Evolutionary conservation across 2,888 invertebrate species (phyloP).

Genomic region (Tanytarsus gracilentus): DNA sequence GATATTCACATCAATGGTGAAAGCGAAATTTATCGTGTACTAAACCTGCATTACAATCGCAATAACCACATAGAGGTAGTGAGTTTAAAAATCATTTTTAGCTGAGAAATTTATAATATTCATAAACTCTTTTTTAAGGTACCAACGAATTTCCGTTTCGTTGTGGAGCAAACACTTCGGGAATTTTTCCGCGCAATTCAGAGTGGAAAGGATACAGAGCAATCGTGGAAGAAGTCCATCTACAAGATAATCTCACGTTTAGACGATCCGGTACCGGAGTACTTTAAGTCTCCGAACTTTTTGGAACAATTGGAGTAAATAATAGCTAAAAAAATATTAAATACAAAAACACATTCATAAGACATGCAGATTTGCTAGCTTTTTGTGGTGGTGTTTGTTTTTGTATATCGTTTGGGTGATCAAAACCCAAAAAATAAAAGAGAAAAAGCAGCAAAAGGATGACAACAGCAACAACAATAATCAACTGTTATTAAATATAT

Average conservation of each 20-base stretch:
- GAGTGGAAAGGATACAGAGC: conserved; percentile 93
- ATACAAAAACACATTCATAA: neutral
- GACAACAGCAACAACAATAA: neutral
- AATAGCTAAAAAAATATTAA: conserved; percentile 19
- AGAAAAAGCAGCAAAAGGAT: neutral
- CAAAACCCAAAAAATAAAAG: neutral
- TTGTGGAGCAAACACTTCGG: conserved; percentile 93
- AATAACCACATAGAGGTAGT: conserved; percentile 54
- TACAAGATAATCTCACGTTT: conserved; percentile 99
- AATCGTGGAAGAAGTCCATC: conserved; percentile 99
- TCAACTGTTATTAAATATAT: conserved; percentile 27
- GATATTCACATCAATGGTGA: conserved; percentile 91
- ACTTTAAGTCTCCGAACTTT: conserved; percentile 99
- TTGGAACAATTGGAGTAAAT: conserved; percentile 92
- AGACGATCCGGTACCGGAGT: conserved; percentile 98
- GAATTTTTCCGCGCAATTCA: conserved; percentile 99
- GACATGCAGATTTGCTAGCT: no score
- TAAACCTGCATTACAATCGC: conserved; percentile 98
- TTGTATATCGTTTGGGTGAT: no score
- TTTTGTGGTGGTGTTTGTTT: neutral
- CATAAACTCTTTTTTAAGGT: conserved; percentile 57
- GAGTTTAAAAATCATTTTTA: neutral
- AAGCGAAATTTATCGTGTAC: conserved; percentile 93
- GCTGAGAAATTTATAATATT: conserved; percentile 43
- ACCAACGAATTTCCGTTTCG: conserved; percentile 92